A percentile compares a stretch with the other conserved stretches of the same genome.
Evolutionary conservation across 2,888 invertebrate species (phyloP).

Genomic region (Thymelicus sylvestris): DNA sequence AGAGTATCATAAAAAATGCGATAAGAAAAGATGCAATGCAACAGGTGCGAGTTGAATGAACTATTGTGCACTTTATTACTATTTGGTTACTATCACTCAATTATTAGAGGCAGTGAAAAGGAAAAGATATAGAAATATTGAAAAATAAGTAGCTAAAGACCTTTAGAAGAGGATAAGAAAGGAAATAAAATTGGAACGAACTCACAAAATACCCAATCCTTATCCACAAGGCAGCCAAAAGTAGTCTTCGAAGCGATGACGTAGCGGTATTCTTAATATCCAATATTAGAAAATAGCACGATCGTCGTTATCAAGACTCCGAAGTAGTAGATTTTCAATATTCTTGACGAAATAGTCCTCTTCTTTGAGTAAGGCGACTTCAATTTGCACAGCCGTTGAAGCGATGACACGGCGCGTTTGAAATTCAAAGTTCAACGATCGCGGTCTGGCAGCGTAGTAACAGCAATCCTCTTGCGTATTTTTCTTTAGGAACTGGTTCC

Average conservation of each 20-base stretch:
- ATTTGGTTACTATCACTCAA: neutral
- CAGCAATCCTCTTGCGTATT: neutral
- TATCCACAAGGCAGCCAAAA: slow-evolving; percentile 4
- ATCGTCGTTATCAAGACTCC: neutral
- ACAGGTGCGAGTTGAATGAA: neutral
- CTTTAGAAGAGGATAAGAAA: neutral
- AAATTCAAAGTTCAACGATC: neutral
- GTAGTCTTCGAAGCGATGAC: neutral
- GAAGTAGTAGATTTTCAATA: neutral
- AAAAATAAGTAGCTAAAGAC: slow-evolving; percentile 1
- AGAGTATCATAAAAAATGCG: neutral
- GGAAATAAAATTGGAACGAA: neutral
- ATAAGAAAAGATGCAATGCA: neutral
- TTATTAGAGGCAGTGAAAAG: neutral
- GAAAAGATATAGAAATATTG: slow-evolving; percentile 1
- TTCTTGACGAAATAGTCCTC: too few relatives aligned
- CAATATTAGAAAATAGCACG: neutral
- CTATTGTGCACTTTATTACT: neutral
- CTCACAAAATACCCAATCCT: neutral
- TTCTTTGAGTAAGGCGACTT: neutral
- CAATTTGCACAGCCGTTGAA: neutral
- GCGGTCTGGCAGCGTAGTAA: neutral
- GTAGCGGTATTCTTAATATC: neutral
- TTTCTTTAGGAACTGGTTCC: too few relatives aligned
- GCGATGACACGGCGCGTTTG: neutral